Conservation (phyloP, 2,113 vertebrate species). For the Rafetus swinhoei region DNA sequence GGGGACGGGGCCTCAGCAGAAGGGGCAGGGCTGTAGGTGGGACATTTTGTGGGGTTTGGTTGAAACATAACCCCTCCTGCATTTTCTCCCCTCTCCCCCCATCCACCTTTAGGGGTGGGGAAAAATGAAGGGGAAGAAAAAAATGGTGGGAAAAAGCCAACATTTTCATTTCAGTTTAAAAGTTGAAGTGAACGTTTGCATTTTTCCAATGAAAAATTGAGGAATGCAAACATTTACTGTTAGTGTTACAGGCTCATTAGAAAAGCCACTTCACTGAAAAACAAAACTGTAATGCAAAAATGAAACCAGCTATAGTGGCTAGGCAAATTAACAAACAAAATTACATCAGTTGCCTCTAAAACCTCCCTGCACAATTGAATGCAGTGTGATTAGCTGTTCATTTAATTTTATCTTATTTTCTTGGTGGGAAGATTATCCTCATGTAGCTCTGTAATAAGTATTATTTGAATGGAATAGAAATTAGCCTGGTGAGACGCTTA, state of each 20-base stretch:
- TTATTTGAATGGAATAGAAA: neutral
- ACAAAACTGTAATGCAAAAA: too few relatives aligned
- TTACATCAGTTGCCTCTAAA: neutral
- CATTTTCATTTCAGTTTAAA: too few relatives aligned
- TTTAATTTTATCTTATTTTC: neutral
- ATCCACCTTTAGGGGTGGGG: too few relatives aligned
- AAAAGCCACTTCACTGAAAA: neutral
- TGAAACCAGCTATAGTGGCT: neutral
- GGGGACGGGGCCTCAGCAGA: too few relatives aligned
- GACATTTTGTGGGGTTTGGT: too few relatives aligned
- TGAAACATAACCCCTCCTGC: too few relatives aligned
- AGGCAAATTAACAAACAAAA: neutral
- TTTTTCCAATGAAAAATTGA: neutral
- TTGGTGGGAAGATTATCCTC: neutral
- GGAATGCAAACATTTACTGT: neutral
- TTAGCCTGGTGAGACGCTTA: neutral
- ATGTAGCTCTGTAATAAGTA: neutral
- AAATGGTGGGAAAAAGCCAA: neutral
- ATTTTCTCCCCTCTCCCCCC: too few relatives aligned
- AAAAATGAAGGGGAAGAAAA: neutral
- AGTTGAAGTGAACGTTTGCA: neutral
- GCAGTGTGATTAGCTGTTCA: neutral
- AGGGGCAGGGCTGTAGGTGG: too few relatives aligned
- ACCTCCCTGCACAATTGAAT: neutral
- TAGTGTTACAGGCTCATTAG: neutral